Conservation (phyloP, 2,113 vertebrate species). For the Otus sunia region DNA sequence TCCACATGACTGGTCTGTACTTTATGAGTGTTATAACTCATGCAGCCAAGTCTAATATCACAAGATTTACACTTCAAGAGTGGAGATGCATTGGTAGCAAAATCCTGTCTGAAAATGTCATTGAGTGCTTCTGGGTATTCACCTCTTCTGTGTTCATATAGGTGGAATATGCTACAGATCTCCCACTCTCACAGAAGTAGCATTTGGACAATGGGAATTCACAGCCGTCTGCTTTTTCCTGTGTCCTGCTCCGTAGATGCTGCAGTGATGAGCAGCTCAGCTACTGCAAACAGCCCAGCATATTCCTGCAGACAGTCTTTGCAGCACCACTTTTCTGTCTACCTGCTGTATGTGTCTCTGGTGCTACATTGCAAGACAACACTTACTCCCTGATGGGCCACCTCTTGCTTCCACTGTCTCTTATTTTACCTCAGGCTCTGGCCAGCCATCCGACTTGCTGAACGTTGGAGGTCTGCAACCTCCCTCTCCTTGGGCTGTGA, state of each 20-base stretch:
- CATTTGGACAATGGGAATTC: not conserved
- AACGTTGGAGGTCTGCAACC: not conserved
- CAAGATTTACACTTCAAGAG: not conserved
- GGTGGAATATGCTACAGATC: not conserved
- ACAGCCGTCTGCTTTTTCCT: not conserved
- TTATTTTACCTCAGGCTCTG: not conserved
- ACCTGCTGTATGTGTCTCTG: not conserved
- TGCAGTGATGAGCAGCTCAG: not conserved
- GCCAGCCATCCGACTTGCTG: not conserved
- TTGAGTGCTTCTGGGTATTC: not conserved
- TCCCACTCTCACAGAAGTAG: not conserved
- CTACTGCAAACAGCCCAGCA: not conserved
- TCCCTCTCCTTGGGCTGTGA: not conserved
- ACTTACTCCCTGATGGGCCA: not conserved
- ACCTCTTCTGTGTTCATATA: not conserved
- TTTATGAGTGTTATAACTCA: not conserved
- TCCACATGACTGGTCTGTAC: not conserved
- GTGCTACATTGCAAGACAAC: not conserved
- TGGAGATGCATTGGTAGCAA: not conserved
- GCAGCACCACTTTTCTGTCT: not conserved
- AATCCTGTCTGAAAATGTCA: not conserved
- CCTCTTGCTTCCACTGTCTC: not conserved
- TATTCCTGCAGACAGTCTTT: not conserved
- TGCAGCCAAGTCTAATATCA: not conserved
- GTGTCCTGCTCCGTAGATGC: not conserved